Conservation (phyloP, 2,113 vertebrate species). For the Naja naja region DNA sequence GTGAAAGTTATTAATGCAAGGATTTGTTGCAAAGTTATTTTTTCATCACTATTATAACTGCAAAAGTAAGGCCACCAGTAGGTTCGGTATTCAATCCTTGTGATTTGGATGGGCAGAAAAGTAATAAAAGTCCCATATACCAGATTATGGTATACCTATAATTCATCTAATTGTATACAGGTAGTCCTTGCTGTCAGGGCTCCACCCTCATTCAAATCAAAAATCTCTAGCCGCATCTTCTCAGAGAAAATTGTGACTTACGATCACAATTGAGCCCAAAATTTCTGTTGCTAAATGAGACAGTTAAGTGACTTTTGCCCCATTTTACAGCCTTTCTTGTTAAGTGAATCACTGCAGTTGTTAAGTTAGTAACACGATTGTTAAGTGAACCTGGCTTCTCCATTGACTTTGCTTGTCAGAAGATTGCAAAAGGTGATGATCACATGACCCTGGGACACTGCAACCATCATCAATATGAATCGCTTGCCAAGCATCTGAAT, state of each 20-base stretch:
- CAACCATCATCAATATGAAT: not conserved
- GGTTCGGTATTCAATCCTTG: not conserved
- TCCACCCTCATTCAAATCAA: too few species aligned
- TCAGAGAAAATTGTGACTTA: not conserved
- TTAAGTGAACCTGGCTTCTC: not conserved
- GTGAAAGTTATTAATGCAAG: not conserved
- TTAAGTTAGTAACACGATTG: not conserved
- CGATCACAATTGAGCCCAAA: not conserved
- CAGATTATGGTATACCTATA: not conserved
- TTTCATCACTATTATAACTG: not conserved
- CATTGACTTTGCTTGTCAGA: not conserved
- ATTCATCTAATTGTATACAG: not conserved
- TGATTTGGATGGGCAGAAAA: not conserved
- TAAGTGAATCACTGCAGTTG: not conserved
- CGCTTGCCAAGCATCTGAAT: not conserved
- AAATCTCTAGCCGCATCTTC: too few species aligned
- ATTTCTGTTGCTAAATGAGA: not conserved
- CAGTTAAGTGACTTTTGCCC: not conserved
- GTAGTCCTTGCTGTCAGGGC: not conserved
- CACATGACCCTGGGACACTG: not conserved
- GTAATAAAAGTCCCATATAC: not conserved
- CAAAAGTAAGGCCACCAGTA: not conserved
- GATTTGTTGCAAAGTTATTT: not conserved
- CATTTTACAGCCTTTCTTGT: not conserved
- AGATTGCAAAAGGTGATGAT: not conserved